Conservation (phyloP, 30 jellyfish, hydroid and myxozoan species). For the Euphysa ruthae region DNA sequence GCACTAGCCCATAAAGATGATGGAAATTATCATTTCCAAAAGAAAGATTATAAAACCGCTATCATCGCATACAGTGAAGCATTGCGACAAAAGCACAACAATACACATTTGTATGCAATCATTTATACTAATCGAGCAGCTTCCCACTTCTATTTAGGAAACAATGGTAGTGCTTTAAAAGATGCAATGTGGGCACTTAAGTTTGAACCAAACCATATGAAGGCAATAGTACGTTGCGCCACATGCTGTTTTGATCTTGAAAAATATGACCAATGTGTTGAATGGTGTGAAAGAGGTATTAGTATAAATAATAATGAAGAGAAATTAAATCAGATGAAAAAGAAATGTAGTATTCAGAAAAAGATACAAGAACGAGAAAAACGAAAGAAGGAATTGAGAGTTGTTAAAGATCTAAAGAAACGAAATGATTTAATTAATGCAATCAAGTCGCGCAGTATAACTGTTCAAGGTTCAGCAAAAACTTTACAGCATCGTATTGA, state of each 20-base stretch:
- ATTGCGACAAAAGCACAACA: slow-evolving; percentile 51
- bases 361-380: slow-evolving; percentile 69
- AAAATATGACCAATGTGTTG: slow-evolving; percentile 50
- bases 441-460: slow-evolving; percentile 31
- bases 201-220: slow-evolving; percentile 46
- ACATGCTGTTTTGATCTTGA: slow-evolving; percentile 69
- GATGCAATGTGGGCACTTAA: slow-evolving; percentile 85
- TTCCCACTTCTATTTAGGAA: slow-evolving; percentile 67
- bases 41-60: slow-evolving; percentile 55
- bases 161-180: slow-evolving; percentile 62
- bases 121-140: slow-evolving; percentile 85
- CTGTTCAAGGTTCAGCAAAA: neutral
- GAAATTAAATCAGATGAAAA: slow-evolving; percentile 21
- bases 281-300: slow-evolving; percentile 80
- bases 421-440: slow-evolving; percentile 41
- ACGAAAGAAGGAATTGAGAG: slow-evolving; percentile 40
- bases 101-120: slow-evolving; percentile 48
- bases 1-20: slow-evolving; percentile 92
- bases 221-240: slow-evolving; percentile 82
- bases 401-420: slow-evolving; percentile 18
- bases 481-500: neutral
- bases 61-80: slow-evolving; percentile 85
- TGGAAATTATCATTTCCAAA: slow-evolving; percentile 79
- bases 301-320: slow-evolving; percentile 36
- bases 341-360: slow-evolving; percentile 44